Base-by-base conservation (phyloP, 2,113 vertebrate genomes). In the Pedionomus torquatus region DNA sequence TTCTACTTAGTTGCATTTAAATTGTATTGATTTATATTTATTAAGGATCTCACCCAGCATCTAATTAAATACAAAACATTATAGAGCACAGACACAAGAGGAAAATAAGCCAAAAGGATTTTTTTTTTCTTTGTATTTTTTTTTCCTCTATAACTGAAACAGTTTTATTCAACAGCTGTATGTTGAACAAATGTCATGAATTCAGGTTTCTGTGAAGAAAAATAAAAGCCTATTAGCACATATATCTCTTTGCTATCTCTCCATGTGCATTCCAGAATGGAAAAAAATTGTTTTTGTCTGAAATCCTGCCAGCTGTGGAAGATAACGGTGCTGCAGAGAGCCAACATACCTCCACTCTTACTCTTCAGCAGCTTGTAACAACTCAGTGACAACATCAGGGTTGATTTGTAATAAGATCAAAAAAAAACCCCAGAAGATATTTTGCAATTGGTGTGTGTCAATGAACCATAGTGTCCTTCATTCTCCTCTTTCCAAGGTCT, bases 171-270 rank as follows among this genome's bases (percentile, higher is more conserved):
- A 68, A 82, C 9, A 68, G 7, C 17, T 66, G 16, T 66, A 49
- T 11, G 90, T 81, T 39, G 55, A 65, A 68, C 78, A 76, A 74
- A 81, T 89, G 35, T 75, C 83, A 80, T 44, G 39, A 91, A 92
- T 86, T 43, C 63, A 60, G 61, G 39, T 80, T 92, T 75, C 41
- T 52, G 58, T 64, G 52, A 95, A 65, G 90, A 97, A 95, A 86
- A 89, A 57, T 54, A 64, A 88, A 90, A 68, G 55, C 58, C 6
- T 84, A 35, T 57, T 77, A 92, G 16, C 30, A 66, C 10, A 87
- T 71, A 54, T 31, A 71, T 60, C 89, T 91, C 55, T 87, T 7
- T 94, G 7, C 24, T 52, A 18, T 75, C 43, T 87, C 37, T 83
- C 74, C 19, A 12, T 30, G 11, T 91, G 18, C 26, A 7, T 86